Base-by-base conservation (phyloP, 2,797 vertebrate genomes). In the Myotis myotis region DNA sequence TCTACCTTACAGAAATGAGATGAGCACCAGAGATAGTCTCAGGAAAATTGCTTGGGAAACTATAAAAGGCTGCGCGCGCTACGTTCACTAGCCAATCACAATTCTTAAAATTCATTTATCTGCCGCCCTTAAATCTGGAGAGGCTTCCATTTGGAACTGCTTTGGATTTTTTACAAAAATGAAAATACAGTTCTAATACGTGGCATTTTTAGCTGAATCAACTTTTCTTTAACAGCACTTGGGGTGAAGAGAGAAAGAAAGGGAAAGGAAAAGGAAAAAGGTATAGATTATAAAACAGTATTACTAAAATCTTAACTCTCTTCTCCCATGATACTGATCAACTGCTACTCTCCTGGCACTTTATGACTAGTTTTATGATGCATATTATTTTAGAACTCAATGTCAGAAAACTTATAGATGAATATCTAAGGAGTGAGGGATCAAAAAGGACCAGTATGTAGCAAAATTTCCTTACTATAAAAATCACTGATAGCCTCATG, bases 401-500 rank as follows among this genome's bases (percentile, higher is more conserved):
- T 83, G 84, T 87, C 36, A 91, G 51, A 47, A 84, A 89, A 60
- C n/a, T 64, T 82, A 38, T 2, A 76, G 47, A 41, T 60, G n/a
- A 81, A 1, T 70, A 80, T 66, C 68, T 79, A 87, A 79, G 70
- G n/a, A 78, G 4, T 36, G 51, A 68, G 33, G 5, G 9, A 81
- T 41, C 16, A 81, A 49, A 91, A 93, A 82, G 44, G 33, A 84
- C 0, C 6, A 89, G 83, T 1, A 22, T 30, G 5, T 78, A 55
- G 51, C 1, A 78, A 60, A 64, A 72, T 47, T 80, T 75, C 20
- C 41, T 81, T 83, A 90, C 85, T 55, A 88, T 68, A 90, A 93
- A 96, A 96, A 83, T 83, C 47, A 84, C 55, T 79, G 66, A 68
- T 28, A 95, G 68, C 19, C 17, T 75, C 51, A 57, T 25, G 53